Evolutionary conservation across 2,888 invertebrate species (phyloP), one percentile per base, ranked within the genome.

Genomic region (Congeria kusceri): DNA sequence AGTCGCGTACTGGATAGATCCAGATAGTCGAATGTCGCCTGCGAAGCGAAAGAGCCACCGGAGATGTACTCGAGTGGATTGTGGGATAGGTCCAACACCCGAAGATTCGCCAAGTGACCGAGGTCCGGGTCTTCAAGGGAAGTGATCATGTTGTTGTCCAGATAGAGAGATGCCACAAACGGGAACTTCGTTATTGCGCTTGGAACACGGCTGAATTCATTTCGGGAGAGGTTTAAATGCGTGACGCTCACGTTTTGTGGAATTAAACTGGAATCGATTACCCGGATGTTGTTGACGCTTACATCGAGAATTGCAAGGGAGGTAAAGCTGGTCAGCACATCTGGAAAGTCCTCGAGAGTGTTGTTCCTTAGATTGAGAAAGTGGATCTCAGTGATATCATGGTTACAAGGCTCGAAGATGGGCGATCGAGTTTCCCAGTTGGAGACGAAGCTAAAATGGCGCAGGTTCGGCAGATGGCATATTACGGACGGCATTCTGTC

Each of bases 21-120:
- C 1, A 72, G 46, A 13, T 46, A n/a, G 23, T 39, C 27, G 15
- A 72, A 46, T 20, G 15, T 2, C 18, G 39, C 44, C 20, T 56
- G 46, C 20, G 27, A 7, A 9, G 9, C 2, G 47, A 72, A 72
- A 7, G 71, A 28, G 3, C 23, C 28, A 29, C 58, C 20, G 18
- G 58, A 58, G 15, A 72, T 72, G 25, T 72, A 72, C 46, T 72
- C 71, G 11, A 72, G 0, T 23, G 71, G 71, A 29, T 72, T 72
- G 64, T 64, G 28, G 18, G 47, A 39, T 7, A 72, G 58, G 23
- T 72, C 44, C 15, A 72, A 28, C 32, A 47, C 57, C 25, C 23
- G 63, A 53, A 72, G 25, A n/a, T 29, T 56, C 56, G 71, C 58
- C 0, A 72, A 18, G 58, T 72, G 63, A 13, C 13, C 28, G 9